A percentile compares a stretch with the other conserved stretches of the same genome.
Conservation (phyloP, 2,888 invertebrate species). For the Drosophila cognata region DNA sequence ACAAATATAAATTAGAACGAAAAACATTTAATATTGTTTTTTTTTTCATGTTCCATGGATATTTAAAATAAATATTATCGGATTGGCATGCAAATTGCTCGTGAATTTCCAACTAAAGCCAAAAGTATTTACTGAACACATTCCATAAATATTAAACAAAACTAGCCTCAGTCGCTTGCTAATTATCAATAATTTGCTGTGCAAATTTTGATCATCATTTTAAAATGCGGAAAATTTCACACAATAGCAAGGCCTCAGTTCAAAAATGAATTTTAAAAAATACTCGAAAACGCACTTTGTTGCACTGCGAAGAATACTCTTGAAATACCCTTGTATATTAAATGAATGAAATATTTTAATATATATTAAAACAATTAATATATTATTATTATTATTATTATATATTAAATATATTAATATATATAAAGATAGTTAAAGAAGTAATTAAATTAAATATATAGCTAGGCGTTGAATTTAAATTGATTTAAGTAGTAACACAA, state of each 20-base stretch:
- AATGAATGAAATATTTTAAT: not conserved
- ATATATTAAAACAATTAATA: too few relatives aligned
- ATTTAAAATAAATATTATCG: not conserved
- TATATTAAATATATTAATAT: not conserved
- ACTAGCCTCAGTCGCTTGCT: conserved; percentile 8
- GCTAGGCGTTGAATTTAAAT: not conserved
- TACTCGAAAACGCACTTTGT: not conserved
- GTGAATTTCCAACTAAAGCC: conserved; percentile 9
- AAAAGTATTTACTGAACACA: conserved; percentile 2
- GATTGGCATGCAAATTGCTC: conserved; percentile 36
- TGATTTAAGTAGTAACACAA: accelerated
- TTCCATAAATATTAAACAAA: not conserved
- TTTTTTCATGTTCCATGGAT: not conserved
- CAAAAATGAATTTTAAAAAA: conserved; percentile 10
- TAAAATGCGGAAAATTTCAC: conserved; percentile 16
- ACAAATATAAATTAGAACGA: not conserved
- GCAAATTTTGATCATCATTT: conserved; percentile 18
- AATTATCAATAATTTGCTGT: conserved; percentile 58
- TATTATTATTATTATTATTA: too few relatives aligned
- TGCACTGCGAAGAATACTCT: accelerated
- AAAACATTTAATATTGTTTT: not conserved
- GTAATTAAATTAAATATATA: not conserved
- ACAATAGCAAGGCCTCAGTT: not conserved
- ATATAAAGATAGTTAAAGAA: not conserved
- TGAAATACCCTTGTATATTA: not conserved